Conservation (phyloP, 2,888 invertebrate genomes). For the Eristalis pertinax region DNA sequence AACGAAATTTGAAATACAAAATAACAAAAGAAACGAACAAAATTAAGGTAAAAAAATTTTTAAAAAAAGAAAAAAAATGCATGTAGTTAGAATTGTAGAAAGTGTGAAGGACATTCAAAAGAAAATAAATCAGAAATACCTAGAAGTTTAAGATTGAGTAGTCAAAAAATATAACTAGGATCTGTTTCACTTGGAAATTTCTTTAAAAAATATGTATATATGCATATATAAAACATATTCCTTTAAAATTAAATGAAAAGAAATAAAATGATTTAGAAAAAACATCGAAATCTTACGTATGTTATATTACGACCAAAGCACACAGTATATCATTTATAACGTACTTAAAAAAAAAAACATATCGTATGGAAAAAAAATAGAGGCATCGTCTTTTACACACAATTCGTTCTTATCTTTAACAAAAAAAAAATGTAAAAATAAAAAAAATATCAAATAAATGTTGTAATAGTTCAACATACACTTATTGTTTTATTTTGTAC, state of each 20-base stretch:
- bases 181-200: neutral
- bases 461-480: slow-evolving; percentile 50
- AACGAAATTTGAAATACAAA: neutral
- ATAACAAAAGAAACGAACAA: slow-evolving; percentile 74
- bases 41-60: slow-evolving; percentile 16
- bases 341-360: slow-evolving; percentile 28
- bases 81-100: neutral
- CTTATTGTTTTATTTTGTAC: slow-evolving; percentile 57
- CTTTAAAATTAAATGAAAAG: slow-evolving; percentile 14
- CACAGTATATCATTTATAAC: slow-evolving; percentile 55
- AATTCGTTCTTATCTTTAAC: slow-evolving; percentile 34
- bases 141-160: neutral
- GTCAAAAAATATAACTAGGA: slow-evolving; percentile 21
- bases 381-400: slow-evolving; percentile 47
- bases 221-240: slow-evolving; percentile 8
- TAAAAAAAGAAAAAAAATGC: slow-evolving; percentile 26
- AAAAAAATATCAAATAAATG: slow-evolving; percentile 10
- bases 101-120: slow-evolving; percentile 45
- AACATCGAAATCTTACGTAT: slow-evolving; percentile 59
- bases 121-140: slow-evolving; percentile 5
- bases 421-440: slow-evolving; percentile 29
- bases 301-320: slow-evolving; percentile 62
- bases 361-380: slow-evolving; percentile 21
- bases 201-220: too few species aligned
- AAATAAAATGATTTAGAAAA: slow-evolving; percentile 19